Evolutionary conservation across 2,797 vertebrate genomes (phyloP).

Genomic region (Otus scops): DNA sequence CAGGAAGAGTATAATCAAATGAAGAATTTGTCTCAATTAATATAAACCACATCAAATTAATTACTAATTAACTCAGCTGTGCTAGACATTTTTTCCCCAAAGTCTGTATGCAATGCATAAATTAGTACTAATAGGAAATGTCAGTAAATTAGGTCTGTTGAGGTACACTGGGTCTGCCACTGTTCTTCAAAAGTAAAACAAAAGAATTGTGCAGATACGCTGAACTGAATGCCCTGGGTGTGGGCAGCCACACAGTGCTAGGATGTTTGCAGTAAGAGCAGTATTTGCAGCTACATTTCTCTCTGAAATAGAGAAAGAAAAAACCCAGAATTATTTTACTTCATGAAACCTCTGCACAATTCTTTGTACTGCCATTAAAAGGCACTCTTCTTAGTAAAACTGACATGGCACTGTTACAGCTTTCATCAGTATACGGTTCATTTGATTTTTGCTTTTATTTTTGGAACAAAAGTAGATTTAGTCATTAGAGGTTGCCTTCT

Average conservation of each 20-base stretch:
- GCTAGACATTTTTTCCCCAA: not conserved
- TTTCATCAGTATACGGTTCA: conserved; percentile 31
- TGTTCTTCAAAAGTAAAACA: conserved; percentile 23
- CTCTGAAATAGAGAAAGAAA: not conserved
- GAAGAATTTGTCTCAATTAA: not conserved
- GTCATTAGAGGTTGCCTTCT: conserved; percentile 31
- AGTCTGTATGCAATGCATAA: not conserved
- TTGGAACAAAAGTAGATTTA: conserved; percentile 68
- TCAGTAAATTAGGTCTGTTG: not conserved
- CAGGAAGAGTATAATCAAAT: not conserved
- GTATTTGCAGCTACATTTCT: not conserved
- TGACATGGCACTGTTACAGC: not conserved
- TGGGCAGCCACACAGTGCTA: not conserved
- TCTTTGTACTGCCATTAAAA: not conserved
- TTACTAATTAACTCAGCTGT: not conserved
- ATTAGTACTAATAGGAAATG: not conserved
- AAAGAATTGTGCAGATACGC: not conserved
- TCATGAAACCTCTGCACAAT: not conserved
- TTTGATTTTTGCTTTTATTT: conserved; percentile 17
- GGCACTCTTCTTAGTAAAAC: conserved; percentile 3
- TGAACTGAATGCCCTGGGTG: not conserved
- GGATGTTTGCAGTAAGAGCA: not conserved
- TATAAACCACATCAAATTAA: not conserved
- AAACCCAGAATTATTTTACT: not conserved
- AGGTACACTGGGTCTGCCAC: not conserved